Conservation (phyloP, 1,140 invertebrate species). For the Pectinophora gossypiella region DNA sequence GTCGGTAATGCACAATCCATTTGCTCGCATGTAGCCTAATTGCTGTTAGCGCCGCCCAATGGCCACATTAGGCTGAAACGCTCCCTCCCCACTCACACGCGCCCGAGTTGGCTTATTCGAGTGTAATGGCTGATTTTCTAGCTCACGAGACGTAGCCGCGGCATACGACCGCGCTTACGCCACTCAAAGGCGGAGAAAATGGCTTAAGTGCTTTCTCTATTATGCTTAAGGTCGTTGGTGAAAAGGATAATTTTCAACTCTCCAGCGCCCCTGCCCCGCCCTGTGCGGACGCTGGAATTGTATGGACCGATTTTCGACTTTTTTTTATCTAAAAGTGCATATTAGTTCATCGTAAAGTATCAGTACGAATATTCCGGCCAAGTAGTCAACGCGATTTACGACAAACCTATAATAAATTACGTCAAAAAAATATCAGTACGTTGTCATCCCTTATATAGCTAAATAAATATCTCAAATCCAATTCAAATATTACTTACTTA, state of each 20-base stretch:
- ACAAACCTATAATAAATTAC: too few relatives aligned
- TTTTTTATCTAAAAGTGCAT: conserved; percentile 7
- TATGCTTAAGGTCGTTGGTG: conserved; percentile 73
- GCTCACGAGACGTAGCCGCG: conserved; percentile 59
- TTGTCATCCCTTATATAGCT: too few relatives aligned
- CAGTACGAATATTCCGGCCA: too few relatives aligned
- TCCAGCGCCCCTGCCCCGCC: conserved; percentile 48
- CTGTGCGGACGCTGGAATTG: conserved; percentile 23
- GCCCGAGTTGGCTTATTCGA: conserved; percentile 47
- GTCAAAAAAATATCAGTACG: too few relatives aligned
- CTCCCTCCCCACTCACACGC: conserved; percentile 32
- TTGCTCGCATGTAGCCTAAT: conserved; percentile 69
- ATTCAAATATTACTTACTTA: too few relatives aligned
- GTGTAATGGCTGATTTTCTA: conserved; percentile 73
- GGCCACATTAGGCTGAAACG: conserved; percentile 60
- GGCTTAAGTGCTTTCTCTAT: conserved; percentile 76
- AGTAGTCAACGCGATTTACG: too few relatives aligned
- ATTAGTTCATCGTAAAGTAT: conserved; percentile 2
- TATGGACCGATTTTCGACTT: conserved; percentile 25
- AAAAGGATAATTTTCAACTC: conserved; percentile 75
- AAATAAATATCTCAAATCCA: too few relatives aligned
- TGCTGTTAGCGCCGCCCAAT: conserved; percentile 70
- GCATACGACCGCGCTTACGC: conserved; percentile 69
- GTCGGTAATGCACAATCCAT: conserved; percentile 70
- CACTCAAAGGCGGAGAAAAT: conserved; percentile 75